Evolutionary conservation across 2,888 invertebrate species (phyloP), one percentile per base, ranked within the genome.

Genomic region (Copidosoma aretas): DNA sequence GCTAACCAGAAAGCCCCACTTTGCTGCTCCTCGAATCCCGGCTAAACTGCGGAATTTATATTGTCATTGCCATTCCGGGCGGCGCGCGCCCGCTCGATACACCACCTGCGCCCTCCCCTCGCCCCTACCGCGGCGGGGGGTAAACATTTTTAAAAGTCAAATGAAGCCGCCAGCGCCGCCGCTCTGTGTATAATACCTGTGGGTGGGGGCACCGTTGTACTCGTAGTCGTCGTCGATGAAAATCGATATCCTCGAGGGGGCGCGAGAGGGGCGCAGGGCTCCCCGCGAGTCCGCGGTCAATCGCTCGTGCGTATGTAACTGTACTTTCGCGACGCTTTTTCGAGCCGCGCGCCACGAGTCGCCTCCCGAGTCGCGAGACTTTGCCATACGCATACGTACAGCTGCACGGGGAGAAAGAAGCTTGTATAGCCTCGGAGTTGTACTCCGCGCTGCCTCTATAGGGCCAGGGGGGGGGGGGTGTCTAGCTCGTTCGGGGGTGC

Each of bases 71-170:
- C 25, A 32, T 58, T n/a, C 60, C 32, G 17, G 17, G 39, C 32
- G 17, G 43, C 15, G 3, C 15, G 43, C 1, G 43, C 15, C 3
- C n/a, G n/a, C n/a, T n/a, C n/a, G 12, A 46, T 24, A 41, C 41
- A 1, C 41, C 19, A 10, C 14, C 53, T 25, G 17, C 8, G 43
- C 43, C 22, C 25, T 54, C 54, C 43, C 15, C 19, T 57, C 25
- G 56, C 46, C 8, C 56, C 61, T n/a, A n/a, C n/a, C 51, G 54
- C 65, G 65, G 51, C 56, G 58, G 32, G 32, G 8, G 32, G 61
- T 32, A 61, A 67, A 58, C 21, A 22, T 58, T 62, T 67, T 62
- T 67, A 62, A 67, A 67, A 67, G 62, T 67, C 62, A 67, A 67
- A 67, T 62, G 67, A 67, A 21, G 22, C 49, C 57, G 24, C 21